Evolutionary conservation across 2,888 invertebrate species (phyloP), one percentile per base, ranked within the genome.

Genomic region (Ormyrus pomaceus): DNA sequence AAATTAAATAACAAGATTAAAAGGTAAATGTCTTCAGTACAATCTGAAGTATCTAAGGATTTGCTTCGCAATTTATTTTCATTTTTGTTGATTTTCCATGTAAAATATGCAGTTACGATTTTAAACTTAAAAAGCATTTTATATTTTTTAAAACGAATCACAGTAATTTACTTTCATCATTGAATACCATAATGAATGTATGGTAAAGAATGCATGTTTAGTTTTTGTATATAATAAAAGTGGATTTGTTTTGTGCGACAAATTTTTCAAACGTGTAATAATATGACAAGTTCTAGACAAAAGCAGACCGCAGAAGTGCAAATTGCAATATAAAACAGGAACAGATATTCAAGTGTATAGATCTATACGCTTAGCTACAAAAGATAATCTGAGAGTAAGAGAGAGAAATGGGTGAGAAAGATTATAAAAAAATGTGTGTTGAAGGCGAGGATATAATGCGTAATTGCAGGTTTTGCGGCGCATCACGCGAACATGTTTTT

Each of bases 401-500:
- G 69, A 62, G 80, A 66, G 64, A 74, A 79, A 73, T 75, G 66
- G 55, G 61, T 75, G 75, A 82, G 70, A 81, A 72, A 81, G 72
- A 75, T 80, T 73, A 79, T 76, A 75, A 50, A 81, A 76, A 78
- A 80, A 84, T 81, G 80, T 86, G 86, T 84, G 84, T 87, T 86
- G 76, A 82, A 84, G 86, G 84, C 87, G 85, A 85, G 84, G 83
- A 75, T 82, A 82, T 81, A 84, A 85, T 84, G 86, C 86, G 84
- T 86, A 84, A 87, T 70, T 87, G 86, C 87, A 85, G 82, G 84
- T 86, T 84, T 83, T 86, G 85, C 85, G 86, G 86, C 87, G 86
- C 86, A 85, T 86, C 84, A 86, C 85, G 86, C 86, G 86, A 85
- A 45, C 6, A 88, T 88, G 88, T 88, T 88, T 80, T 89, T 88